Percentiles rank a stretch among this genome's conserved stretches.
phyloP scores from a whole-genome alignment of 2,888 invertebrate genomes.

The Masnerella sp. region DNA sequence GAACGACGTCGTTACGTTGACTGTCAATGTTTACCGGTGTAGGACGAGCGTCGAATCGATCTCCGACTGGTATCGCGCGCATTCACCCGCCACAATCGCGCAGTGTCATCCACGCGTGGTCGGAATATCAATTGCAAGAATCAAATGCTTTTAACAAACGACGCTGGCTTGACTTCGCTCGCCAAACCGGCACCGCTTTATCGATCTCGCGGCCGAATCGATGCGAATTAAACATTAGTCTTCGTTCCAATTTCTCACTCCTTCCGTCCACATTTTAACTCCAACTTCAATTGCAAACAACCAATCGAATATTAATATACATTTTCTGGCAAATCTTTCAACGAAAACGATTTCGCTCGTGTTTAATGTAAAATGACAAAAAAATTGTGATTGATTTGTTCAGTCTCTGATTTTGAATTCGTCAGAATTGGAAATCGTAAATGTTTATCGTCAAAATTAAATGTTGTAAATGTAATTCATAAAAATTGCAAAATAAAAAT shows the following conservation, averaged over 20 bases:
- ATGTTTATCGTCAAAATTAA: too few species aligned
- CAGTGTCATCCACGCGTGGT: conserved; percentile 66
- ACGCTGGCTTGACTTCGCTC: conserved; percentile 61
- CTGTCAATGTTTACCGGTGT: conserved; percentile 55
- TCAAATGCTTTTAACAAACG: conserved; percentile 70
- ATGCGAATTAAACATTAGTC: conserved; percentile 57
- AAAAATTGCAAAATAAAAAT: too few species aligned
- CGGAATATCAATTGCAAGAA: conserved; percentile 70
- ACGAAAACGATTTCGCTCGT: neutral
- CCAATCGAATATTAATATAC: too few species aligned
- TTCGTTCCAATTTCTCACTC: conserved; percentile 50
- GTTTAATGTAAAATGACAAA: too few species aligned
- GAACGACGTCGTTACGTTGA: conserved; percentile 43
- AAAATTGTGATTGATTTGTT: too few species aligned
- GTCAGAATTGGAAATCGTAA: too few species aligned
- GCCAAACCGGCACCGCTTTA: conserved; percentile 47
- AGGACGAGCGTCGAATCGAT: conserved; percentile 68
- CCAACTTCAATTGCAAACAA: neutral
- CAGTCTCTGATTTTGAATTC: too few species aligned
- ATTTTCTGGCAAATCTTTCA: too few species aligned
- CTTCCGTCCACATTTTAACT: conserved; percentile 33
- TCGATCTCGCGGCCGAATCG: conserved; percentile 59
- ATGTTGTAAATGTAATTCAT: too few species aligned
- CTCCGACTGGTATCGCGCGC: conserved; percentile 59
- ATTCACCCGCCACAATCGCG: conserved; percentile 57